Percentiles rank a stretch among this genome's conserved stretches.
phyloP scores from a whole-genome alignment of 2,797 vertebrate genomes.

The Anguilla obscura region DNA sequence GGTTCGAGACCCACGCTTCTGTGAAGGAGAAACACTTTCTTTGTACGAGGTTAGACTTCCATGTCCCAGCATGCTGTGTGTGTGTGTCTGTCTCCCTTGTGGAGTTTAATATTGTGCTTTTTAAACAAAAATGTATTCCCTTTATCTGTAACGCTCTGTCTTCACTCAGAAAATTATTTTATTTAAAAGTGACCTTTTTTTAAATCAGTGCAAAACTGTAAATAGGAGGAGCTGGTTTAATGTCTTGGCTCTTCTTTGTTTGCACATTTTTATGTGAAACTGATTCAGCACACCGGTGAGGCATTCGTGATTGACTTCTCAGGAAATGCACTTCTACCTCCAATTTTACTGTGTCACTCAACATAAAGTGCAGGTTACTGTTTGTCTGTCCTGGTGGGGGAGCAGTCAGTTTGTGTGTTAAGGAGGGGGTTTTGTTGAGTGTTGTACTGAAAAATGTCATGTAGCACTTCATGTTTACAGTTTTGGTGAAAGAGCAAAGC shows the following conservation, averaged over 20 bases:
- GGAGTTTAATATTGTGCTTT: neutral
- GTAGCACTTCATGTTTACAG: neutral
- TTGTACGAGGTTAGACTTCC: neutral
- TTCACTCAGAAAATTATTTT: neutral
- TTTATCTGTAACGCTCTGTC: neutral
- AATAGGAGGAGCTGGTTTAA: neutral
- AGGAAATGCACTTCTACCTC: conserved; percentile 8
- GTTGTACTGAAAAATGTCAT: neutral
- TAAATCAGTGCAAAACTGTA: neutral
- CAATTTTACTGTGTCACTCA: neutral
- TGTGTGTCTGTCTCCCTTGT: neutral
- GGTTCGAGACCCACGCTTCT: too few relatives aligned
- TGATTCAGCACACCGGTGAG: neutral
- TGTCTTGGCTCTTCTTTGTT: neutral
- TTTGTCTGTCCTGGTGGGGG: neutral
- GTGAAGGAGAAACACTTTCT: neutral
- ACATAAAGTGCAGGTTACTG: neutral
- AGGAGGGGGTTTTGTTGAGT: neutral
- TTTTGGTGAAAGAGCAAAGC: neutral
- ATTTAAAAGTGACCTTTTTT: neutral
- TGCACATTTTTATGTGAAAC: neutral
- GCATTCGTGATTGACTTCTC: neutral
- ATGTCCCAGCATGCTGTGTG: neutral
- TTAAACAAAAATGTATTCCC: neutral
- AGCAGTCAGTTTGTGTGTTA: neutral